Evolutionary conservation across 2,113 vertebrate genomes (phyloP), one percentile per base, ranked within the genome.

Genomic region (Gymnarchus niloticus): DNA sequence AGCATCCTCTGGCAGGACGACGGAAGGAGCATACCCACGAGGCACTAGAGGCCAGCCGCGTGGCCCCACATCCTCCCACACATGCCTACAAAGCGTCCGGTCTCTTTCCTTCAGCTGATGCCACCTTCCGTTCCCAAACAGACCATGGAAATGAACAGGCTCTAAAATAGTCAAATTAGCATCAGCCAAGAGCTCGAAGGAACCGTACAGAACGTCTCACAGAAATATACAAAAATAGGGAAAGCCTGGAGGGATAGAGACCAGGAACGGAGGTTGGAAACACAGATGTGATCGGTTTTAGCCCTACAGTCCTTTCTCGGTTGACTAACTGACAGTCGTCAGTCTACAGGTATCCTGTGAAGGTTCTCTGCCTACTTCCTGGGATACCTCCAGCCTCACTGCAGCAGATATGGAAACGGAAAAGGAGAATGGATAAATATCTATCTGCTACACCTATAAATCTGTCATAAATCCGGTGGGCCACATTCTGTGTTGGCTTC

Each of bases 1-100:
- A 93, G 85, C 88, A 92, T 54, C 23, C 77, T 48, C 44, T 41
- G 21, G 44, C 48, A 25, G 41, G 65, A 25, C 9, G 10, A 10
- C 51, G 49, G 80, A 82, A 82, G 25, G 14, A 52, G 54, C 80
- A 52, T 28, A 19, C 49, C 80, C 25, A 6, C 49, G 25, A 54
- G 14, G 51, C 37, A 19, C 80, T 28, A 6, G 80, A 5, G 6
- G 80, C 17, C 57, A 0, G n/a, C 57, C 3, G 23, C 57, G 8
- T 7, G 8, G 10, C 44, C 76, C 44, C 6, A n/a, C 37, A 44
- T 44, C 76, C 76, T 8, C 3, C 46, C 76, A 10, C 19, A 19
- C 33, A 17, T 6, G 33, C 41, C 82, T 57, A 10, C 33, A 33
- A 37, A 23, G 8, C 25, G 49, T 8, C 0, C 5, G 6, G 25